Evolutionary conservation across 2,113 vertebrate genomes (phyloP).

Genomic region (Hydrochoerus hydrochaeris): DNA sequence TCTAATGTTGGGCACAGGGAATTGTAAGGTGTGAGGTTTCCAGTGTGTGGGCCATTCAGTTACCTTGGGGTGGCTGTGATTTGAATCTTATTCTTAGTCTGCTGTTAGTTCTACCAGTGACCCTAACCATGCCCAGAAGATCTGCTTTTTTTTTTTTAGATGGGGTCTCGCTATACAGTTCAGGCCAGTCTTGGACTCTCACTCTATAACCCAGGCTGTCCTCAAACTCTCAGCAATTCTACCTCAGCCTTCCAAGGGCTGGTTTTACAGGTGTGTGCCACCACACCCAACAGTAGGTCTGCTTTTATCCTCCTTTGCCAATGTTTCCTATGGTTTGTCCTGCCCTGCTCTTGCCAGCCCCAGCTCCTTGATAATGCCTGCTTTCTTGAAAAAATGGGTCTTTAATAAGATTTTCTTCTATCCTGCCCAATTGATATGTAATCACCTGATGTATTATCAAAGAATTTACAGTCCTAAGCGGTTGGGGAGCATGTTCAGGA

Average conservation of each 20-base stretch:
- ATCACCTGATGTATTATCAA: not conserved
- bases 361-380: not conserved
- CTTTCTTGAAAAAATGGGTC: slow-evolving; percentile 35
- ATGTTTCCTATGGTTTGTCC: not conserved
- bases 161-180: not conserved
- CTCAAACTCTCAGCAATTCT: not conserved
- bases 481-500: not conserved
- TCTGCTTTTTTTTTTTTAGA: not conserved
- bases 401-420: not conserved
- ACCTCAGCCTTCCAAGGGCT: not conserved
- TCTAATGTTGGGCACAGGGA: not conserved
- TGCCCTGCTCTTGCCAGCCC: not conserved
- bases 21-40: not conserved
- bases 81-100: not conserved
- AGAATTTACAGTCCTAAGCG: not conserved
- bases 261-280: not conserved
- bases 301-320: not conserved
- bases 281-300: not conserved
- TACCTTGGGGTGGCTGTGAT: not conserved
- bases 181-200: not conserved
- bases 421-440: not conserved
- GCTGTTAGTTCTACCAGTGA: not conserved
- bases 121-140: not conserved
- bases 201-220: not conserved
- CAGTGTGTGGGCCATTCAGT: not conserved